phyloP scores from a whole-genome alignment of 2,797 vertebrate genomes.

The Cuniculus paca region DNA sequence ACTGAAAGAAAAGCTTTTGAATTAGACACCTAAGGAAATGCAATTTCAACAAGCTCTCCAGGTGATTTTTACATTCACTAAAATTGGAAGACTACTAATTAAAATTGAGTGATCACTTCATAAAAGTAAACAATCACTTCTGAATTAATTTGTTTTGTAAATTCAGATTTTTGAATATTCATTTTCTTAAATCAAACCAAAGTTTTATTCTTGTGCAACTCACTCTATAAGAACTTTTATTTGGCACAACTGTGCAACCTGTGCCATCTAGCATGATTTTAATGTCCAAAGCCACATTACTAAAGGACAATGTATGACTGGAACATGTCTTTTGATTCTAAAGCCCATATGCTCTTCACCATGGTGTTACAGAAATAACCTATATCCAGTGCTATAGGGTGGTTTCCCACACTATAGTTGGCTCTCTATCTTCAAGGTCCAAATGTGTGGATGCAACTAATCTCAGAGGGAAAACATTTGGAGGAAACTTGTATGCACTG shows the following conservation, averaged over 20 bases:
- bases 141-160: conserved; percentile 62
- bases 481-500: neutral
- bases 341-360: neutral
- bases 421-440: neutral
- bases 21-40: neutral
- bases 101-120: conserved; percentile 57
- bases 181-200: conserved; percentile 41
- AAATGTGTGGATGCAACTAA: neutral
- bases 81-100: conserved; percentile 50
- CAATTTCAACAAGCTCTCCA: conserved; percentile 12
- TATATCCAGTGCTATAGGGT: neutral
- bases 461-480: neutral
- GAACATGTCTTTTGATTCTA: neutral
- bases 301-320: neutral
- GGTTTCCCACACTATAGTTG: neutral
- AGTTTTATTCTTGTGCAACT: neutral
- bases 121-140: conserved; percentile 71
- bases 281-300: neutral
- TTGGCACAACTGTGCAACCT: neutral
- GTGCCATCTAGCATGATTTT: neutral
- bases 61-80: neutral
- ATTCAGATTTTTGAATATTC: conserved; percentile 52
- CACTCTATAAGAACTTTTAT: neutral
- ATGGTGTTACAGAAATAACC: neutral
- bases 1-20: conserved; percentile 19